These are phyloP conservation scores for Pelmatolapia mariae DNA, from an alignment of 2,113 vertebrate genomes.

Conservation along the genomic window DNA sequence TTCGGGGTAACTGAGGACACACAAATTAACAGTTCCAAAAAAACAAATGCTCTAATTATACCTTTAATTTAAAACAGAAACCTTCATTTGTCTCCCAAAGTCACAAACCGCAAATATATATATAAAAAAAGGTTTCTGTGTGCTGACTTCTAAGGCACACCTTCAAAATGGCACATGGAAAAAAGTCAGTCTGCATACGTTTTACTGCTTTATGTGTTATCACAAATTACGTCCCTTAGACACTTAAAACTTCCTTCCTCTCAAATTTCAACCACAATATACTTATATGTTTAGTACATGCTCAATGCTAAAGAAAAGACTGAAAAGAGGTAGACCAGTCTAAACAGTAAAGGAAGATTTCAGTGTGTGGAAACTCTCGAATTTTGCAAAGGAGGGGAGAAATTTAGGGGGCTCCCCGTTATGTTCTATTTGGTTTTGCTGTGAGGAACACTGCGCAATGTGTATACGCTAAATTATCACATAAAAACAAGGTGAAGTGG, in stretches of 20 bases:
- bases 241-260: not conserved
- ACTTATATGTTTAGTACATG: not conserved
- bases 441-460: not conserved
- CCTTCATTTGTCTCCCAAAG: not conserved
- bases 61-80: not conserved
- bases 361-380: constrained; percentile 51
- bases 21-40: not conserved
- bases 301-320: not conserved
- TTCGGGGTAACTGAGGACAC: constrained; percentile 7
- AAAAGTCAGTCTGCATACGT: not conserved
- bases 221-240: not conserved
- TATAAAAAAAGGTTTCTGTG: not conserved
- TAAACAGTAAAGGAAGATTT: constrained; percentile 28
- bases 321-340: not conserved
- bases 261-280: not conserved
- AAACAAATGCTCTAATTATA: not conserved
- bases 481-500: not conserved
- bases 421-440: not conserved
- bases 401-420: constrained; percentile 64
- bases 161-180: not conserved
- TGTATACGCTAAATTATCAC: not conserved
- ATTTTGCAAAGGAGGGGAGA: constrained; percentile 58
- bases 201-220: not conserved
- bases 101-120: not conserved
- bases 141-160: not conserved